Evolutionary conservation across 2,797 vertebrate species (phyloP).

Genomic region (Hippopotamyrus pictus): DNA sequence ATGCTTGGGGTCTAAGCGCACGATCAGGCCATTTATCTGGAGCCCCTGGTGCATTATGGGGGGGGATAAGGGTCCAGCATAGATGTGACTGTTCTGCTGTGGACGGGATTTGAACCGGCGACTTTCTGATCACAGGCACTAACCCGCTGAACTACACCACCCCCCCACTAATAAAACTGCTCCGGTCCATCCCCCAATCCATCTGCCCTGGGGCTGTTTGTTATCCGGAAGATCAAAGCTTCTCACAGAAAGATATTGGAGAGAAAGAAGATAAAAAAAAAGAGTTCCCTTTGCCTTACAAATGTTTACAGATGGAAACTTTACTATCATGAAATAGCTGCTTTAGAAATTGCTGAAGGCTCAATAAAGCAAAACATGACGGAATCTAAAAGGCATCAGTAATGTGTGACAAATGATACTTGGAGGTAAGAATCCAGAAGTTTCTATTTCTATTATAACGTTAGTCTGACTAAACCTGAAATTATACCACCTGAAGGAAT

Average conservation of each 20-base stretch:
- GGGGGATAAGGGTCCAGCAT: background rate
- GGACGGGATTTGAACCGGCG: background rate
- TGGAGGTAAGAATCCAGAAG: background rate
- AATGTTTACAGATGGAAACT: background rate
- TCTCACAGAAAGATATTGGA: background rate
- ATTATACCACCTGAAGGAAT: background rate
- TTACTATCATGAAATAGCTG: background rate
- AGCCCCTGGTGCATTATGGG: background rate
- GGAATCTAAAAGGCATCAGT: background rate
- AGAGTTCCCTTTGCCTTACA: background rate
- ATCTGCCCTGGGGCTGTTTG: background rate
- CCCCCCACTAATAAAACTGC: background rate
- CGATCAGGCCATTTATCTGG: background rate
- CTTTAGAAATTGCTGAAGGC: background rate
- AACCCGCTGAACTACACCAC: background rate
- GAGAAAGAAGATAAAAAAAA: background rate
- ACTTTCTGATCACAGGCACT: background rate
- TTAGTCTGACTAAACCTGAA: background rate
- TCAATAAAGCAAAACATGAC: background rate
- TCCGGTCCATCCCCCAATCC: background rate
- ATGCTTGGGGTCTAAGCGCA: background rate
- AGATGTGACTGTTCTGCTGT: background rate
- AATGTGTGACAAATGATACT: background rate
- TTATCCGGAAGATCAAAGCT: background rate
- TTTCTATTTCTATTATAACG: background rate